Conservation (phyloP, 2,113 vertebrate species). For the Odontophorus gujanensis region DNA sequence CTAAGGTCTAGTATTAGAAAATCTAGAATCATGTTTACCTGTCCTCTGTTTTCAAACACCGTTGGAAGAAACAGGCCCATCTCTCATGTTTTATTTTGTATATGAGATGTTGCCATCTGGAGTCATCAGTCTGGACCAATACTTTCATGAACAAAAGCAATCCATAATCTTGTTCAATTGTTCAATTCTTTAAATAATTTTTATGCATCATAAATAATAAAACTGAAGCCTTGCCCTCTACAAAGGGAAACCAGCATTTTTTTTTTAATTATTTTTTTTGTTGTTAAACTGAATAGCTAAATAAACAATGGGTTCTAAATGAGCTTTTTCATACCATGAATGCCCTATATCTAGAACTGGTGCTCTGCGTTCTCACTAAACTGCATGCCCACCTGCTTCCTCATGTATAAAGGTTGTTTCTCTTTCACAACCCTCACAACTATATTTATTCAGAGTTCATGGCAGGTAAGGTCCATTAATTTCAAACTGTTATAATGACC, state of each 20-base stretch:
- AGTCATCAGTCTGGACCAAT: background rate
- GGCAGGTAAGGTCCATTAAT: background rate
- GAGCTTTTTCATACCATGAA: background rate
- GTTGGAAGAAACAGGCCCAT: accelerated
- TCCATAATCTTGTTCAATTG: background rate
- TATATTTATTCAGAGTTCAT: background rate
- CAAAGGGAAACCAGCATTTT: background rate
- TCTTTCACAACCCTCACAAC: background rate
- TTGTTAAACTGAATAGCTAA: background rate
- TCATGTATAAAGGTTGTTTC: background rate
- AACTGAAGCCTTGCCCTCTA: background rate
- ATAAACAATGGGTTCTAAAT: background rate
- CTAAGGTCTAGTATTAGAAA: background rate
- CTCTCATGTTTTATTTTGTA: background rate
- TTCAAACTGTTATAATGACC: background rate
- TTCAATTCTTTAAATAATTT: background rate
- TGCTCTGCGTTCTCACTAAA: background rate
- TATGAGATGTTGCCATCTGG: background rate
- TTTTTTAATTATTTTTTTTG: background rate
- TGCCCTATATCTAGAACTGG: background rate
- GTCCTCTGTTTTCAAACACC: background rate
- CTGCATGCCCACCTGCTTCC: background rate
- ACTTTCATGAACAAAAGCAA: background rate
- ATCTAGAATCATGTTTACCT: background rate
- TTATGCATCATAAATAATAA: background rate